Evolutionary conservation across 1,140 invertebrate genomes (phyloP).

Genomic region (Drosophila cardini): DNA sequence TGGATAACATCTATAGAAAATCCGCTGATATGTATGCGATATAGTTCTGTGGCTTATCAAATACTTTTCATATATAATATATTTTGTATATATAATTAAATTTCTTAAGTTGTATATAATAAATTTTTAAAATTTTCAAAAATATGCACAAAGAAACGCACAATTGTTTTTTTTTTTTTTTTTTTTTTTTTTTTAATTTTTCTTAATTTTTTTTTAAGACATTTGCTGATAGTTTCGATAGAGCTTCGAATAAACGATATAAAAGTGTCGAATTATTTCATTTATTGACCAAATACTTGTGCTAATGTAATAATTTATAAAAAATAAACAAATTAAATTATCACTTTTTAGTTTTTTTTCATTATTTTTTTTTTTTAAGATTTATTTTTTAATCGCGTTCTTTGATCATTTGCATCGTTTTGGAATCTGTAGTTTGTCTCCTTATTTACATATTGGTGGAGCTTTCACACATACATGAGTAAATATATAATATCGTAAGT

Average conservation of each 20-base stretch:
- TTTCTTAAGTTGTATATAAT: constrained; percentile 50
- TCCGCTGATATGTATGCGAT: constrained; percentile 77
- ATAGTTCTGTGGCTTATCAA: constrained; percentile 66
- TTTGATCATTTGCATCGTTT: constrained; percentile 67
- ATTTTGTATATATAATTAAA: constrained; percentile 36
- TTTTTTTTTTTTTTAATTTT: constrained; percentile 40
- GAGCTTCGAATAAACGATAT: constrained; percentile 40
- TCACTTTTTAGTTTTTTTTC: constrained; percentile 63
- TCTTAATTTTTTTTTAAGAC: constrained; percentile 25
- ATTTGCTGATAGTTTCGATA: constrained; percentile 30
- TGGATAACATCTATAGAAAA: constrained; percentile 38
- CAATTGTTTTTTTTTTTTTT: constrained; percentile 46
- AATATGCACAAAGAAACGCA: constrained; percentile 66
- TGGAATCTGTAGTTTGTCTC: constrained; percentile 78
- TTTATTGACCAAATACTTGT: constrained; percentile 33
- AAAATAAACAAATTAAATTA: constrained; percentile 57
- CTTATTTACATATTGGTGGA: constrained; percentile 70
- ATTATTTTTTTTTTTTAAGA: constrained; percentile 10
- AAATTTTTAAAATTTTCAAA: constrained; percentile 55
- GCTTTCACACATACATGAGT: constrained; percentile 59
- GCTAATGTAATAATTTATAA: constrained; percentile 44
- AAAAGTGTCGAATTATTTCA: constrained; percentile 37
- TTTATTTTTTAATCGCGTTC: constrained; percentile 42
- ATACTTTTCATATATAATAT: constrained; percentile 30
- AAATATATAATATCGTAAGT: constrained; percentile 20